Evolutionary conservation across 2,888 invertebrate genomes (phyloP), one percentile per base, ranked within the genome.

Genomic region (Brachynemurus nebulosus): DNA sequence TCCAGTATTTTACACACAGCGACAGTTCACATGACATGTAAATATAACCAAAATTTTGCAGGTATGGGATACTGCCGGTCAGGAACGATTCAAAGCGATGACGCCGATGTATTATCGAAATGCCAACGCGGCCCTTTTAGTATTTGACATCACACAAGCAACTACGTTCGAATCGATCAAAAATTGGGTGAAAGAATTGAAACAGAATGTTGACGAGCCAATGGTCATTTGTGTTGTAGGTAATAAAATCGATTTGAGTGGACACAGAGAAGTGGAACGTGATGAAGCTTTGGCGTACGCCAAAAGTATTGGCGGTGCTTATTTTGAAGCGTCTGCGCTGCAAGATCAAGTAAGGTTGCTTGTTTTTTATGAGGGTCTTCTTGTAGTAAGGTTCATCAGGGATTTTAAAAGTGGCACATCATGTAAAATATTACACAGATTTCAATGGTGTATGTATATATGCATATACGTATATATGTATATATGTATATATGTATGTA

Each of bases 81-180:
- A 89, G 59, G 89, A 89, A 62, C 62, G 88, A 40, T 93, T 90
- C 61, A 74, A 85, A 47, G 82, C 92, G 0, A 91, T 93, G 80
- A 89, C 90, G 0, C 92, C 93, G 6, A 89, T 92, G 88, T 93
- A 92, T 61, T 93, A 93, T 60, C 70, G 92, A 42, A 90, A 89
- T 59, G 85, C 91, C 0, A 90, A 89, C 61, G 90, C 88, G 0
- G 92, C 92, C 0, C 70, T 92, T 40, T 66, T 92, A 39, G 81
- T 91, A 0, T 93, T 83, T 59, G 92, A 93, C 61, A 76, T 93
- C 48, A 84, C 89, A 3, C 78, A 80, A 48, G 66, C 72, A 36
- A 69, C 72, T 47, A 83, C 82, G 45, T 92, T 90, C 59, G 66
- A 71, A 3, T 80, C 81, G 48, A 81, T 91, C 52, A 84, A 90